Base-by-base conservation (phyloP, 37 sponge, comb jelly and placozoan genomes). In the Trichoplax adhaerens region DNA sequence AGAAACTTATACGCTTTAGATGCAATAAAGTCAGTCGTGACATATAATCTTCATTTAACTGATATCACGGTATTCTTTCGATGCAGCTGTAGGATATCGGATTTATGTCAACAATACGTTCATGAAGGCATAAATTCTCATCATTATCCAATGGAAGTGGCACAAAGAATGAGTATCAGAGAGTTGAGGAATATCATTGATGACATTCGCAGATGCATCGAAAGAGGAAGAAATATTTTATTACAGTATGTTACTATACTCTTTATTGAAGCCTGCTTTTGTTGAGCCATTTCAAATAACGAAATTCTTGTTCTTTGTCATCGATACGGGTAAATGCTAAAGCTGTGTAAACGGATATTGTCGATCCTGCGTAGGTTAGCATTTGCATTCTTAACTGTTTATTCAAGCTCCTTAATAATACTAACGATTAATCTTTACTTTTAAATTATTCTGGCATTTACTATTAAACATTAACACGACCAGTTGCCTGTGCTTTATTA, bases 261-360 rank as follows among this genome's bases (percentile, higher is more conserved):
- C 29, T 29, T 29, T 29, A 29, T 29, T 29, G 29, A 29, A 29
- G 29, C 29, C 29, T 29, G 29, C 29, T 29, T 29, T 29, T 0
- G 29, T 29, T 29, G 29, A 29, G 29, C 29, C 29, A 29, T 29
- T 29, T 29, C 29, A 29, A 29, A 29, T 29, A 29, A 29, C 29
- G 29, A 29, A 29, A 29, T 29, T 29, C 29, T 29, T 29, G 29
- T 29, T 29, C 29, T 29, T 29, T 29, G 29, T 29, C 29, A 29
- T 29, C 29, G 29, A 29, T 29, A 29, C 29, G 29, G 29, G 29
- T 29, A 29, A 29, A 29, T 29, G 58, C 68, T 72, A 48, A 68
- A 87, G 87, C 52, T 87, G 88, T 70, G 57, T 64, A 5, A 83
- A 86, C 81, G 91, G 91, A 1, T 49, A 74, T n/a, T 87, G 91